A percentile compares a stretch with the other conserved stretches of the same genome.
These are phyloP conservation scores for Atta texana DNA, from an alignment of 1,140 invertebrate genomes.

Conservation along the genomic window DNA sequence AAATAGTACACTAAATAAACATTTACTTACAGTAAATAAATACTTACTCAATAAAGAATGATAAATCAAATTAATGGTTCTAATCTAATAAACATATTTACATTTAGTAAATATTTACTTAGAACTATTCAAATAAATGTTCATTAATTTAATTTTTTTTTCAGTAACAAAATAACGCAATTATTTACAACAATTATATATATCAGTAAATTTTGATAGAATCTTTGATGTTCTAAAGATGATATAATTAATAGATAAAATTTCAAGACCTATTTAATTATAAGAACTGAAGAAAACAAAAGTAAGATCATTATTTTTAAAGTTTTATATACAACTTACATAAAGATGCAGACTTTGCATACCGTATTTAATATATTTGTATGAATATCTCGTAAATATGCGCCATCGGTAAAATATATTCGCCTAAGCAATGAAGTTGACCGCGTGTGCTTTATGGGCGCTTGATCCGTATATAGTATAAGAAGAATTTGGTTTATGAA, in stretches of 20 bases:
- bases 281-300: not conserved
- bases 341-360: not conserved
- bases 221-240: not conserved
- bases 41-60: too few relatives aligned
- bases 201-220: not conserved
- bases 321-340: not conserved
- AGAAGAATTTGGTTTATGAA: constrained; percentile 54
- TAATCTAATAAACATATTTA: too few relatives aligned
- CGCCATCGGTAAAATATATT: constrained; percentile 41
- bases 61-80: too few relatives aligned
- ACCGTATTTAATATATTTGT: constrained; percentile 38
- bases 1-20: too few relatives aligned
- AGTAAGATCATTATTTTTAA: not conserved
- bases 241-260: not conserved
- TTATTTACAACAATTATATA: not conserved
- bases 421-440: constrained; percentile 55
- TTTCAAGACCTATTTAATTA: not conserved
- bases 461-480: constrained; percentile 60
- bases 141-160: too few relatives aligned
- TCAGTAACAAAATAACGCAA: not conserved
- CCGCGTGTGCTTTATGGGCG: constrained; percentile 70
- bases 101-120: not conserved
- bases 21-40: too few relatives aligned
- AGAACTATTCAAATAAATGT: too few relatives aligned
- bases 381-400: constrained; percentile 44